Base-by-base conservation (phyloP, 2,888 invertebrate genomes). In the Lomographa bimaculata region DNA sequence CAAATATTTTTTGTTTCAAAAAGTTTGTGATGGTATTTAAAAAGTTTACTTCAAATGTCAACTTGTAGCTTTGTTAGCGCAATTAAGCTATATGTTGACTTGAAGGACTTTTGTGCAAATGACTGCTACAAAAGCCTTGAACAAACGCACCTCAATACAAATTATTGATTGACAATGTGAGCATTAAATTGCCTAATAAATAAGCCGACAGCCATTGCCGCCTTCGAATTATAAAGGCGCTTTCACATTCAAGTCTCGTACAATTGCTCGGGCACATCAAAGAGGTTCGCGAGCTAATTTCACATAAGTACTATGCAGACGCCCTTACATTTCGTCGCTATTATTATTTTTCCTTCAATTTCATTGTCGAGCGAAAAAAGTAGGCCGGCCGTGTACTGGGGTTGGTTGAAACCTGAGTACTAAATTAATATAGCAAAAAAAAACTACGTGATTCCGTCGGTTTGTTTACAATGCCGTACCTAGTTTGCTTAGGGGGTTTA, bases 211-310 rank as follows among this genome's bases (percentile, higher is more conserved):
- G 60, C 57, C 60, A 61, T 64, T 68, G 64, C 68, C 76, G 79
- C 79, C 71, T 71, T 51, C 62, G 60, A 71, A 80, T 80, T 81
- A 80, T 79, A 83, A 82, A 81, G 74, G 66, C 74, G 71, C 72
- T 80, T 78, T 74, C 71, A 76, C 72, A 76, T 74, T 69, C 63
- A 71, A 67, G 69, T 60, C 60, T 58, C 57, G 59, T 63, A 81
- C 82, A 84, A 85, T 84, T 80, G 80, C 76, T 63, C 76, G 80
- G 44, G 81, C 71, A 79, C 79, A 81, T 86, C 86, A 89, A 89
- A 87, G 85, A 47, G 44, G 69, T 64, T 71, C 75, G 68, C 71
- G 66, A 77, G 85, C 86, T 86, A 89, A 89, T 89, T 86, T 86
- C 78, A 82, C 77, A 79, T 82, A 86, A 85, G 85, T 79, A 81